phyloP scores from a whole-genome alignment of 2,797 vertebrate genomes.

The Coluber constrictor region DNA sequence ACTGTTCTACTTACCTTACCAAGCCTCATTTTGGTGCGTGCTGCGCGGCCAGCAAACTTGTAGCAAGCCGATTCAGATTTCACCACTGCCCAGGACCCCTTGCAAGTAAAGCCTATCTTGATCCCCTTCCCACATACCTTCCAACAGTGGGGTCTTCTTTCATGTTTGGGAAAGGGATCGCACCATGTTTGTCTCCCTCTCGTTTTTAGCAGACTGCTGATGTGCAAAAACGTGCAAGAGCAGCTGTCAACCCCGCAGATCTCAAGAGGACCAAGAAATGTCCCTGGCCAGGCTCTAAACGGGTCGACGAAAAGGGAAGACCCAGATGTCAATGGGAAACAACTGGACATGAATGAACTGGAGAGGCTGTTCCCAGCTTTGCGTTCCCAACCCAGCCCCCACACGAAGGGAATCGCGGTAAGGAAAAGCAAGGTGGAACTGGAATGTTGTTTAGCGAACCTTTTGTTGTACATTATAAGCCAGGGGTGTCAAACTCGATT shows the following conservation, averaged over 20 bases:
- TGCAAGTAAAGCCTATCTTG: neutral
- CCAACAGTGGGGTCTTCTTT: neutral
- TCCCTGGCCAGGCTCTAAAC: constrained; percentile 72
- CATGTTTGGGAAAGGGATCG: neutral
- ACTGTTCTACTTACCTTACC: too few relatives aligned
- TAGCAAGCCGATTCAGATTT: too few relatives aligned
- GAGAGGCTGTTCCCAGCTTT: constrained; percentile 82
- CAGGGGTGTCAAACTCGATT: too few relatives aligned
- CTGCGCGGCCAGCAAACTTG: too few relatives aligned
- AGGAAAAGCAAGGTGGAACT: constrained; percentile 24
- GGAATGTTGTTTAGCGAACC: neutral
- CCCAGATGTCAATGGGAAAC: constrained; percentile 73
- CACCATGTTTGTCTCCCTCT: neutral
- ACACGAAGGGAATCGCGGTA: constrained; percentile 63
- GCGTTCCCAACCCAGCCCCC: constrained; percentile 45
- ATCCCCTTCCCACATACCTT: neutral
- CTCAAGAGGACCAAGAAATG: constrained; percentile 68
- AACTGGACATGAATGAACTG: constrained; percentile 82
- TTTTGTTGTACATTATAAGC: neutral
- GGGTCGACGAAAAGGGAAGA: constrained; percentile 70
- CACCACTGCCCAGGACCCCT: neutral
- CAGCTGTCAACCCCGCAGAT: constrained; percentile 82
- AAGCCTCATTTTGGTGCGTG: too few relatives aligned
- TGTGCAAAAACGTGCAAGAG: constrained; percentile 88
- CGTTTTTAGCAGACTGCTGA: constrained; percentile 79